Base-by-base conservation (phyloP, 2,113 vertebrate genomes). In the Cyanoderma ruficeps region DNA sequence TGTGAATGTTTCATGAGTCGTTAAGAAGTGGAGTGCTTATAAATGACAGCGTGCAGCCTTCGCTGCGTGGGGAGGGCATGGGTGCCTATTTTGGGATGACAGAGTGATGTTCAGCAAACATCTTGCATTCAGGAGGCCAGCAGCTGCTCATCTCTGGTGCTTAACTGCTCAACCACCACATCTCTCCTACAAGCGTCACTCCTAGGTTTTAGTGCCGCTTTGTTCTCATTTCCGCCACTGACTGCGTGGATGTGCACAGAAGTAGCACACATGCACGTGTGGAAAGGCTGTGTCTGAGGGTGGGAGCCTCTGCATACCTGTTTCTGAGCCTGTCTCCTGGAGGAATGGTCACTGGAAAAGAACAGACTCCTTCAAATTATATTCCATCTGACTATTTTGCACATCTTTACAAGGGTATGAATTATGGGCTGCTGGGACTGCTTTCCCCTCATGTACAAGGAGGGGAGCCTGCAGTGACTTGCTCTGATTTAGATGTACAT, bases 121-220 rank as follows among this genome's bases (percentile, higher is more conserved):
- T 84, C 46, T 90, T 88, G 13, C 59, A 19, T 76, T 90, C 79
- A 59, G 56, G 86, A 91, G 86, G 55, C 55, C 84, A 91, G 35
- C 93, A 91, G 94, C 91, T 97, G 76, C 76, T 95, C 65, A 12
- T 88, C 52, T 41, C 79, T 90, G 80, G 21, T 87, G 33, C 52
- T 92, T 89, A 74, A 89, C 80, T 95, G 27, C 64, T 92, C 70
- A 77, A 35, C 63, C 30, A 63, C 76, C 68, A 13, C 52, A 53
- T 78, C 39, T 75, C 50, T 89, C 21, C 80, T 78, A 11, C 2
- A 1, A 47, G 33, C 60, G 8, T 42, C 1, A 0, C 46, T 77
- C 33, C 16, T 17, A 28, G n/a, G 20, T 80, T 90, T 81, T 81
- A 60, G 24, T 46, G 64, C 23, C 60, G 56, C 22, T 68, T 87